Percentiles rank a stretch among this genome's conserved stretches.
These are phyloP conservation scores for Enteromius argenteus DNA, from an alignment of 2,797 vertebrate species.

Conservation along the genomic window DNA sequence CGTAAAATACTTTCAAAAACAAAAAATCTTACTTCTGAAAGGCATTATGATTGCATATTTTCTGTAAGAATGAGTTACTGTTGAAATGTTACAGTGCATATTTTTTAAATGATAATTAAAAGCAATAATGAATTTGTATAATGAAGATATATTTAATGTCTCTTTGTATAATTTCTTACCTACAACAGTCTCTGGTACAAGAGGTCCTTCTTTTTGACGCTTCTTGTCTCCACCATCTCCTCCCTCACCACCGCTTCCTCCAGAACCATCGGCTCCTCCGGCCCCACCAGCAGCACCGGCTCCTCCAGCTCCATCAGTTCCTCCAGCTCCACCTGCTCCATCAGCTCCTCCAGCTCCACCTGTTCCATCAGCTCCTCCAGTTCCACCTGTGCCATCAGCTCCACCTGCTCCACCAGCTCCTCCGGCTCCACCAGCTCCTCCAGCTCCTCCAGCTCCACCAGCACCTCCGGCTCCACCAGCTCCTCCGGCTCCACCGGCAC, in stretches of 20 bases:
- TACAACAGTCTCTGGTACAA: constrained; percentile 69
- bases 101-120: neutral
- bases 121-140: neutral
- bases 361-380: neutral
- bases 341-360: constrained; percentile 45
- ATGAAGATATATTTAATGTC: neutral
- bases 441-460: neutral
- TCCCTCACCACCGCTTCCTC: constrained; percentile 14
- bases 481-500: neutral
- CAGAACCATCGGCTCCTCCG: constrained; percentile 34
- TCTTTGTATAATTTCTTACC: constrained; percentile 68
- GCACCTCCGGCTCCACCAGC: neutral
- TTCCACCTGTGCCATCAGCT: neutral
- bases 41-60: neutral
- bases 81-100: neutral
- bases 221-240: constrained; percentile 59
- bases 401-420: neutral
- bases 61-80: neutral
- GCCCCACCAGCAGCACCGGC: constrained; percentile 46
- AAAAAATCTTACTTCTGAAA: neutral
- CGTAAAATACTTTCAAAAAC: neutral
- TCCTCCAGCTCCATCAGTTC: constrained; percentile 50
- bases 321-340: constrained; percentile 59
- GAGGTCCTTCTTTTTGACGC: constrained; percentile 61
- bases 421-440: neutral